Conservation (phyloP, 2,113 vertebrate species). For the Pseudolaguvia tuberculata region DNA sequence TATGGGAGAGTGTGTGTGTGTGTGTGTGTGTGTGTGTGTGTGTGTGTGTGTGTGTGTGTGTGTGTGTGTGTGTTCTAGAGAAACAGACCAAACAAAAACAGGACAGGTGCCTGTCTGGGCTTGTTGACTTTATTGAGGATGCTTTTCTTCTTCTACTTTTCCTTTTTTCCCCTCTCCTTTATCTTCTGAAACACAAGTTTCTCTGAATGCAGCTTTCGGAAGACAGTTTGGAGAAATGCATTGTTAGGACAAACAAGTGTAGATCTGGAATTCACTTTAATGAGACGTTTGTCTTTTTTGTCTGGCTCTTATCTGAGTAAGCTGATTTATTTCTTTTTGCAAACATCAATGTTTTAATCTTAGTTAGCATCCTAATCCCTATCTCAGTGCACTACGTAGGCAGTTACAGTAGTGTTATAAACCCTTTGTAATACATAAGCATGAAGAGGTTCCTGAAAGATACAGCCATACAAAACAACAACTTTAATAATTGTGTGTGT, state of each 20-base stretch:
- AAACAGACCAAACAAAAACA: slow-evolving; percentile 62
- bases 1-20: background rate
- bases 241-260: background rate
- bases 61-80: slow-evolving; percentile 25
- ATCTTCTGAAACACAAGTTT: background rate
- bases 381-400: background rate
- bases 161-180: background rate
- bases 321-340: slow-evolving; percentile 1
- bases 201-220: background rate
- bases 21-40: background rate
- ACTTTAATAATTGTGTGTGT: background rate
- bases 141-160: background rate
- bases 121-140: slow-evolving; percentile 28
- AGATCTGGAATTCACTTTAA: background rate
- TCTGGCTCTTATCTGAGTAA: slow-evolving; percentile 8
- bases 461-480: background rate
- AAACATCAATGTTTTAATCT: background rate
- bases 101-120: slow-evolving; percentile 54
- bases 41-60: background rate
- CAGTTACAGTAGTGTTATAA: background rate
- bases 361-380: background rate
- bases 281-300: slow-evolving; percentile 7
- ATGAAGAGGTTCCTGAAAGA: background rate
- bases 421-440: background rate
- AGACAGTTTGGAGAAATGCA: background rate